phyloP scores from a whole-genome alignment of 1,140 invertebrate species.

The Euwallacea similis region DNA sequence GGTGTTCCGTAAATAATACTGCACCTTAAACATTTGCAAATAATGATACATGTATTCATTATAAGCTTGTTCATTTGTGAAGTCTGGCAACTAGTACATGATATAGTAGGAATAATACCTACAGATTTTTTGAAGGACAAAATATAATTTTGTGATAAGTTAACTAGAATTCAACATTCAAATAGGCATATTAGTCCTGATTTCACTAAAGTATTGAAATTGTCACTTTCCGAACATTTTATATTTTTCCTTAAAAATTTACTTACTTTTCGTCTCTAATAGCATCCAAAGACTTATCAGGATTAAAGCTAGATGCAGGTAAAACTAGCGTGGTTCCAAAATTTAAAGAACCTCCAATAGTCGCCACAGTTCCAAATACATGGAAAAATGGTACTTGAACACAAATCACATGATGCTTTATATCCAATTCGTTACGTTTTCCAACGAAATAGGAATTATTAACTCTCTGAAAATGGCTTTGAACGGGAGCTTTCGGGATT shows the following conservation, averaged over 20 bases:
- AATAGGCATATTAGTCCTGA: too few relatives aligned
- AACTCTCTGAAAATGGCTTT: constrained; percentile 81
- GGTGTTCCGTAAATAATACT: constrained; percentile 88
- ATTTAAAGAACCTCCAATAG: constrained; percentile 63
- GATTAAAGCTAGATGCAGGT: constrained; percentile 69
- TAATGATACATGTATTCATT: too few relatives aligned
- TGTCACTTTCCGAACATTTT: too few relatives aligned
- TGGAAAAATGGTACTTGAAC: constrained; percentile 91
- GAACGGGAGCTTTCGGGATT: constrained; percentile 81
- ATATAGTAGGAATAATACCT: too few relatives aligned
- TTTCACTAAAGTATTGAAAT: too few relatives aligned
- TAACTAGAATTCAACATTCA: too few relatives aligned
- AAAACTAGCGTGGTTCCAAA: constrained; percentile 72
- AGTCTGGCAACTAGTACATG: too few relatives aligned
- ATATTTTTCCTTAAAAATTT: background rate
- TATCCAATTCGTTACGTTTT: constrained; percentile 61
- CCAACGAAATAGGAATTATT: constrained; percentile 81
- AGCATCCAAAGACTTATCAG: constrained; percentile 65
- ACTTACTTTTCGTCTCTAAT: constrained; percentile 69
- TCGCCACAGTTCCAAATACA: constrained; percentile 80
- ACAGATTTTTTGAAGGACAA: too few relatives aligned
- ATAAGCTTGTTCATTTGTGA: too few relatives aligned
- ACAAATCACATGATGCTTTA: constrained; percentile 64
- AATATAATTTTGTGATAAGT: too few relatives aligned
- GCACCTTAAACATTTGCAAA: constrained; percentile 59